phyloP scores from a whole-genome alignment of 2,113 vertebrate species.

The Nycticorax nycticorax region DNA sequence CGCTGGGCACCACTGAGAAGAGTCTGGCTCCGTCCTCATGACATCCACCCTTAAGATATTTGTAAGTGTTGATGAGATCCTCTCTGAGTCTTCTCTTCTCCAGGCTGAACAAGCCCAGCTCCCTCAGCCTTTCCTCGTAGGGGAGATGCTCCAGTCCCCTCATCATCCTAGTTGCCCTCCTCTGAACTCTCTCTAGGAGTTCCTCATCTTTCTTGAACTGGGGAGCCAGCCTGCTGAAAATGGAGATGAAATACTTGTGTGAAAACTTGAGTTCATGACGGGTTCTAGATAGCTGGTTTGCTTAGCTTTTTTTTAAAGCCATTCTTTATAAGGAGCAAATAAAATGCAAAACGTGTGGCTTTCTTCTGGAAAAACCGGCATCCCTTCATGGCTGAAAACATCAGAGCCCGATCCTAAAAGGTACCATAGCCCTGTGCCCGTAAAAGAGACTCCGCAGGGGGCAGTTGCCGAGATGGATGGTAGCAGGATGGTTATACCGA shows the following conservation, averaged over 20 bases:
- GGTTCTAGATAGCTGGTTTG: neutral
- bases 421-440: neutral
- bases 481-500: neutral
- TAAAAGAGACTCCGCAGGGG: neutral
- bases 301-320: neutral
- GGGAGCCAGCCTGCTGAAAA: neutral
- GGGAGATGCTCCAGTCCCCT: no score
- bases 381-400: neutral
- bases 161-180: no score
- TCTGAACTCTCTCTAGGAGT: no score
- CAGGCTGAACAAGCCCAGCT: no score
- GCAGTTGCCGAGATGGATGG: neutral
- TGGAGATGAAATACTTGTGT: neutral
- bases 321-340: neutral
- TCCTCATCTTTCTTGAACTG: no score
- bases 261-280: neutral
- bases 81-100: no score
- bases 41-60: no score
- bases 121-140: no score
- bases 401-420: neutral
- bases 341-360: neutral
- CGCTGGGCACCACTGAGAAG: no score
- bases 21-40: no score
- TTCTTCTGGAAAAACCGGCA: neutral
- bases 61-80: no score